phyloP scores from a whole-genome alignment of 2,797 vertebrate species.

The Sebastes goodei region DNA sequence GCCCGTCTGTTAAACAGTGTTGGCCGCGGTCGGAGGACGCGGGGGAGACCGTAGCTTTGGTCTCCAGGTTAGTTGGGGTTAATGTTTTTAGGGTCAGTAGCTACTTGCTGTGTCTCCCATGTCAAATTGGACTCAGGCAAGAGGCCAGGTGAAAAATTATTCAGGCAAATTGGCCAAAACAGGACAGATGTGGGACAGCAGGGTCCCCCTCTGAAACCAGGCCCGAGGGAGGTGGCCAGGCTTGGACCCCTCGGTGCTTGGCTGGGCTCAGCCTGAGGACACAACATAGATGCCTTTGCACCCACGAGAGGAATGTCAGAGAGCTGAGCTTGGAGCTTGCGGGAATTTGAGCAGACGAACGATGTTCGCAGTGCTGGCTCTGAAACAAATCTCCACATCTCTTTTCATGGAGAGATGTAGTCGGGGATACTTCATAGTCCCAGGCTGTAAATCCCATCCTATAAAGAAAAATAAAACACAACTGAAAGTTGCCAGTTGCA shows the following conservation, averaged over 20 bases:
- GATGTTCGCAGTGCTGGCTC: slow-evolving; percentile 1
- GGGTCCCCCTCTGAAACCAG: neutral
- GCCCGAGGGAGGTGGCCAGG: neutral
- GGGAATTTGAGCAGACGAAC: neutral
- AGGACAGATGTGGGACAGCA: slow-evolving; percentile 32
- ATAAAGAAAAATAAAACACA: neutral
- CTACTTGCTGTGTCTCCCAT: neutral
- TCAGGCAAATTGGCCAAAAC: slow-evolving; percentile 18
- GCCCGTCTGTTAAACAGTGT: too few species aligned
- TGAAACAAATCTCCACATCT: neutral
- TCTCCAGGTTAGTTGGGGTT: neutral
- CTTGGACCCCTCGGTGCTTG: neutral
- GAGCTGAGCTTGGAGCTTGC: neutral
- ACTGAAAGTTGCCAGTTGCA: neutral
- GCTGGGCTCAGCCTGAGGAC: neutral
- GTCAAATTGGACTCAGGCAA: slow-evolving; percentile 5
- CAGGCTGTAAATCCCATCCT: neutral
- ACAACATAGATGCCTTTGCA: neutral
- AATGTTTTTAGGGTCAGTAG: neutral
- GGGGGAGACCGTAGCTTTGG: too few species aligned
- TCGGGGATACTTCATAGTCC: neutral
- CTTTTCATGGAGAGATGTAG: neutral
- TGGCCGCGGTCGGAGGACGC: too few species aligned
- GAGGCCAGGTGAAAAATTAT: neutral
- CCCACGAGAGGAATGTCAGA: neutral